Conservation (phyloP, 2,797 vertebrate genomes). For the Eurystomus glaucurus region DNA sequence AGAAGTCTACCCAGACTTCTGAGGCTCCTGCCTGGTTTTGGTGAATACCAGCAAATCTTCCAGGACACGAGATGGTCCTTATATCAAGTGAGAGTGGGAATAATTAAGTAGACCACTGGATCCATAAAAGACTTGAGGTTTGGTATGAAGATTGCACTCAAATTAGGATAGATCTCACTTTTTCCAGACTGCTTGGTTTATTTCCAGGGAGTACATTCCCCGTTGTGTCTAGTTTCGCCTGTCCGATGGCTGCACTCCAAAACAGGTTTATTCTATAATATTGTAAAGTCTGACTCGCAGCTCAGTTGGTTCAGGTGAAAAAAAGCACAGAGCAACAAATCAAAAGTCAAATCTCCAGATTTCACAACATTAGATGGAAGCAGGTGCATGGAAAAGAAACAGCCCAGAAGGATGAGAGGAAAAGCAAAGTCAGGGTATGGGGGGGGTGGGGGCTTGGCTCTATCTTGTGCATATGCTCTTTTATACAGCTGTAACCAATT, state of each 20-base stretch:
- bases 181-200: slow-evolving; percentile 75
- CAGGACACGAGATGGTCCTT: background rate
- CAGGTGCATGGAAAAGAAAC: slow-evolving; percentile 47
- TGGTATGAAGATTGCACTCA: slow-evolving; percentile 38
- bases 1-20: background rate
- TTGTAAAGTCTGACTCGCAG: slow-evolving; percentile 60
- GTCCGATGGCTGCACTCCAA: slow-evolving; percentile 68
- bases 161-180: slow-evolving; percentile 54
- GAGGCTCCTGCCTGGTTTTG: background rate
- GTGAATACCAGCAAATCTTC: background rate
- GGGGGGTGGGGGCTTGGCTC: background rate
- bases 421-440: slow-evolving; percentile 15
- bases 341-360: slow-evolving; percentile 35
- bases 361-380: slow-evolving; percentile 31
- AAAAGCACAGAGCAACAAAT: slow-evolving; percentile 37
- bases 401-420: slow-evolving; percentile 12
- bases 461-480: background rate
- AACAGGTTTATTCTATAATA: slow-evolving; percentile 70
- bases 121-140: background rate
- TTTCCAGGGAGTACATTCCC: slow-evolving; percentile 70
- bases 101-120: slow-evolving; percentile 42
- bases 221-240: slow-evolving; percentile 68
- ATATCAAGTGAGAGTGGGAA: background rate
- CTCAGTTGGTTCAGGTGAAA: slow-evolving; percentile 46
- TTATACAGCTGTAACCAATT: slow-evolving; percentile 81